A percentile compares a stretch with the other conserved stretches of the same genome.
These are phyloP conservation scores for Microcebus murinus DNA, from an alignment of 2,113 vertebrate species.

Conservation along the genomic window DNA sequence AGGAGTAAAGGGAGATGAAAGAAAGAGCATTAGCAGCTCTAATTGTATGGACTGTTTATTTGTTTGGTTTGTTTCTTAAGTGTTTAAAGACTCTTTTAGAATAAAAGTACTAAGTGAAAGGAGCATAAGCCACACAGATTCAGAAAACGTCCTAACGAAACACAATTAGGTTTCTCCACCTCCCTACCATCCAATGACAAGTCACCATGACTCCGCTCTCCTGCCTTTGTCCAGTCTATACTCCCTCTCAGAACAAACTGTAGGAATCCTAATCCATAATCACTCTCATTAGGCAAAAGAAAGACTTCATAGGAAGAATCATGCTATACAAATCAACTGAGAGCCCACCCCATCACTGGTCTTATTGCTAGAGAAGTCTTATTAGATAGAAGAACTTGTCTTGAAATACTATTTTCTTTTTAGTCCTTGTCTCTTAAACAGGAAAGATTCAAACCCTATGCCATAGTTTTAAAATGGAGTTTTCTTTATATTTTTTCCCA, in stretches of 20 bases:
- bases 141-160: constrained; percentile 56
- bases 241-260: background rate
- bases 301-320: constrained; percentile 10
- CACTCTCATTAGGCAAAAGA: background rate
- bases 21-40: background rate
- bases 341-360: background rate
- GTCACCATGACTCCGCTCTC: background rate
- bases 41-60: background rate
- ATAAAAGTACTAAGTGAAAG: constrained; percentile 8
- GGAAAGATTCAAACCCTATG: background rate
- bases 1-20: background rate
- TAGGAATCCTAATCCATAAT: background rate
- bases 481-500: background rate
- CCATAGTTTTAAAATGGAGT: background rate
- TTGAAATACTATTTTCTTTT: background rate
- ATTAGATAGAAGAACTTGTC: background rate
- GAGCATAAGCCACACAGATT: background rate
- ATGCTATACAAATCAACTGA: background rate
- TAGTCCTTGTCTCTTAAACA: background rate
- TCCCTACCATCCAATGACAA: background rate
- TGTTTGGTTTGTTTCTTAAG: constrained; percentile 23
- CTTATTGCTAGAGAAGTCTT: constrained; percentile 13
- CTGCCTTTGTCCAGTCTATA: background rate
- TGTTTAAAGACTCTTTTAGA: constrained; percentile 47
- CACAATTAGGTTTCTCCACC: background rate